phyloP scores from a whole-genome alignment of 2,888 invertebrate species.

The Meloe dianella region DNA sequence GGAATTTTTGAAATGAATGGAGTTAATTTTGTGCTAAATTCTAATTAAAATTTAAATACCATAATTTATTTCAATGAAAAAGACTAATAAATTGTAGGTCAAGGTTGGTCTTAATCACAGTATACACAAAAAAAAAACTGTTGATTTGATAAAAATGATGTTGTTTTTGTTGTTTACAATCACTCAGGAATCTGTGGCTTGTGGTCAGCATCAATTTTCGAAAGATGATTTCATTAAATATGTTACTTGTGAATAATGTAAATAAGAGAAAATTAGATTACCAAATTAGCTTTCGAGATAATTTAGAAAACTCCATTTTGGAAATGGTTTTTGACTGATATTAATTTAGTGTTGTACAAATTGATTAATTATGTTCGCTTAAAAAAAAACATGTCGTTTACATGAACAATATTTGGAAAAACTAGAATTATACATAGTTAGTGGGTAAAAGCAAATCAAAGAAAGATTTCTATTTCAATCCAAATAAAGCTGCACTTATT shows the following conservation, averaged over 20 bases:
- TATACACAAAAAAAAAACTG: neutral
- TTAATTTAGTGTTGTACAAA: neutral
- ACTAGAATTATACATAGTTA: neutral
- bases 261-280: too few relatives aligned
- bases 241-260: too few relatives aligned
- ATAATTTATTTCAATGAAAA: neutral
- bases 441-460: too few relatives aligned
- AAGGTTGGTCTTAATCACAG: neutral
- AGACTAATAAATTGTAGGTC: neutral
- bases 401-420: neutral
- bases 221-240: too few relatives aligned
- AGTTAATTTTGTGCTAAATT: neutral
- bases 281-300: too few relatives aligned
- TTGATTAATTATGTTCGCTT: neutral
- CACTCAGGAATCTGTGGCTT: neutral
- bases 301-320: too few relatives aligned
- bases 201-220: too few relatives aligned
- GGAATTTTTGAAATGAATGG: neutral
- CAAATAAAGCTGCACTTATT: too few relatives aligned
- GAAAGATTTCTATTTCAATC: too few relatives aligned
- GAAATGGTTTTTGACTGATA: too few relatives aligned
- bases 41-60: neutral
- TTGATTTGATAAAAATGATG: neutral
- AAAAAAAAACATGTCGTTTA: neutral
- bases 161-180: neutral